Evolutionary conservation across 2,113 vertebrate genomes (phyloP).

Genomic region (Indicator maculatus): DNA sequence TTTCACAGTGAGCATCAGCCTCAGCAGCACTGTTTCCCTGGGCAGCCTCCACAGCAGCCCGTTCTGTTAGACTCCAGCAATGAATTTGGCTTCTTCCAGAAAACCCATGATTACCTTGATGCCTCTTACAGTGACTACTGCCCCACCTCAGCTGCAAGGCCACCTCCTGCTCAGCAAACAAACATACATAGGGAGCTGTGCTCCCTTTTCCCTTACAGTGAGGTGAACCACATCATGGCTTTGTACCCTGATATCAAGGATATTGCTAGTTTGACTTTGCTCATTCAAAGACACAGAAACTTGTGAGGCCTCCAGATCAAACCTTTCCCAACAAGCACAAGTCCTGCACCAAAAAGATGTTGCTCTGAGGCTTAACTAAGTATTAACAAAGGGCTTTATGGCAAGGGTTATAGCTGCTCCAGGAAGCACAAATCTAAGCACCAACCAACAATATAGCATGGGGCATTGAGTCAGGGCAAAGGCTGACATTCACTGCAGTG

Average conservation of each 20-base stretch:
- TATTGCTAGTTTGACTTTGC: conserved; percentile 43
- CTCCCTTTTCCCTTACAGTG: conserved; percentile 69
- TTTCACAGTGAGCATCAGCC: not conserved
- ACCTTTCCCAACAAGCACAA: not conserved
- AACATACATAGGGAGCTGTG: conserved; percentile 25
- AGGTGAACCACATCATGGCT: conserved; percentile 67
- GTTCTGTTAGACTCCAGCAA: not conserved
- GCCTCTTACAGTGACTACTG: not conserved
- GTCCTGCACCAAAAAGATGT: not conserved
- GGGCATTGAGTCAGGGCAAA: not conserved
- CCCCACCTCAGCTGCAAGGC: not conserved
- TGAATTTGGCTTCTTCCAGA: not conserved
- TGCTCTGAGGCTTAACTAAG: not conserved
- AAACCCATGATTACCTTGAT: fast-evolving
- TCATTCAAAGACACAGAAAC: conserved; percentile 65
- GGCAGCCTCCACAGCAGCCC: not conserved
- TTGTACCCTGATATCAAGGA: conserved; percentile 65
- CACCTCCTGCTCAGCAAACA: not conserved
- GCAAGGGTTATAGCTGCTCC: not conserved
- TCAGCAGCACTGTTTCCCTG: not conserved
- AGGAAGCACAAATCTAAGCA: not conserved
- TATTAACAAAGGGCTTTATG: not conserved
- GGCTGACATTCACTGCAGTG: fast-evolving
- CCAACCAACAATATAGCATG: not conserved
- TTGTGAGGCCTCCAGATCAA: not conserved